Percentiles rank a stretch among this genome's conserved stretches.
Evolutionary conservation across 2,888 invertebrate genomes (phyloP).

Genomic region (Mylabris sibirica): DNA sequence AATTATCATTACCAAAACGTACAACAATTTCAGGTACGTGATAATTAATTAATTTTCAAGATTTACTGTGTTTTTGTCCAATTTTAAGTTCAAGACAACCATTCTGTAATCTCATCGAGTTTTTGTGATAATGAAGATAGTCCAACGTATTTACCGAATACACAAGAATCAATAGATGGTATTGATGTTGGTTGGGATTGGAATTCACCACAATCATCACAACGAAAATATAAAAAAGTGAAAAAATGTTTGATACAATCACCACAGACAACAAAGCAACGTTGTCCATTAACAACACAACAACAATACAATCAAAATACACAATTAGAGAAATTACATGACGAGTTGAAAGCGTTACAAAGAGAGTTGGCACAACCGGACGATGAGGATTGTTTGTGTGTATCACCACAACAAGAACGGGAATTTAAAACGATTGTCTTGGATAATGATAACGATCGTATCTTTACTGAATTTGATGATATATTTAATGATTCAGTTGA

Average conservation of each 20-base stretch:
- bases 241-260: slow-evolving; percentile 43
- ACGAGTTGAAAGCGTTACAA: slow-evolving; percentile 53
- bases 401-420: slow-evolving; percentile 49
- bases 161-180: slow-evolving; percentile 58
- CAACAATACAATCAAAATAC: slow-evolving; percentile 43
- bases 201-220: slow-evolving; percentile 57
- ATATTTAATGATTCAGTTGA: slow-evolving; percentile 57
- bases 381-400: slow-evolving; percentile 46
- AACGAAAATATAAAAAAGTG: slow-evolving; percentile 36
- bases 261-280: slow-evolving; percentile 52
- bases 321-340: slow-evolving; percentile 55
- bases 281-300: slow-evolving; percentile 40
- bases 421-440: slow-evolving; percentile 40
- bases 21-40: neutral
- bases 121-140: slow-evolving; percentile 33
- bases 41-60: neutral
- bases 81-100: neutral
- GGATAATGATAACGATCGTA: slow-evolving; percentile 18
- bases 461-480: slow-evolving; percentile 43
- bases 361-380: slow-evolving; percentile 49
- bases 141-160: slow-evolving; percentile 49
- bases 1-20: neutral
- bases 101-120: neutral
- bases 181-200: slow-evolving; percentile 64
- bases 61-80: too few species aligned